phyloP scores from a whole-genome alignment of 2,888 invertebrate species.

The Anoncus sp. region DNA sequence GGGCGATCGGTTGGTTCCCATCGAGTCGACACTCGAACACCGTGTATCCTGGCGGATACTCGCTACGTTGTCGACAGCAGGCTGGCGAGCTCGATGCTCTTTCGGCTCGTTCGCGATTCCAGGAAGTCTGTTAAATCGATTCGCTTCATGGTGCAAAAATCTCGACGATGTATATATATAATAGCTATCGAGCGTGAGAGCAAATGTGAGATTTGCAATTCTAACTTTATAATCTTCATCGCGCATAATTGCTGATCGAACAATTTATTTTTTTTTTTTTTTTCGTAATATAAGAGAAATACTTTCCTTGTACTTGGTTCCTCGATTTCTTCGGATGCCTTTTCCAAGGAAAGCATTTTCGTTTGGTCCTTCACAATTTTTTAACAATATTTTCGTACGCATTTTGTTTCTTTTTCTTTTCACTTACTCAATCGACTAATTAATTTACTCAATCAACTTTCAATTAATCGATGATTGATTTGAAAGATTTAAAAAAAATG shows the following conservation, averaged over 20 bases:
- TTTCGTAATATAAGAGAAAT: conserved; percentile 28
- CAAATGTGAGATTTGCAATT: conserved; percentile 2
- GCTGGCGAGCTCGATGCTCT: conserved; percentile 56
- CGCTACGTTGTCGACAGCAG: conserved; percentile 55
- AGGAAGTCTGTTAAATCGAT: conserved; percentile 62
- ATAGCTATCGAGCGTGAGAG: conserved; percentile 13
- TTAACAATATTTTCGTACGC: background rate
- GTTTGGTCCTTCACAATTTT: conserved; percentile 1
- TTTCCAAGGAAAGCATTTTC: conserved; percentile 61
- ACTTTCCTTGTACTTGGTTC: conserved; percentile 58
- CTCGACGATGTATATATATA: conserved; percentile 13
- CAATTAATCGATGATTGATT: background rate
- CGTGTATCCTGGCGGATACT: conserved; percentile 71
- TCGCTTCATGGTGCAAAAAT: conserved; percentile 56
- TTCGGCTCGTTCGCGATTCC: conserved; percentile 45
- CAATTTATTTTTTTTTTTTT: background rate
- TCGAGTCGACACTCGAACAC: conserved; percentile 73
- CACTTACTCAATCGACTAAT: background rate
- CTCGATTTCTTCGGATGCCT: conserved; percentile 36
- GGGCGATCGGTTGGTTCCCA: conserved; percentile 71
- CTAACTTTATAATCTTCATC: background rate
- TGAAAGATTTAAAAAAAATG: too few species aligned
- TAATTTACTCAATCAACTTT: background rate
- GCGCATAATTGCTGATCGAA: background rate
- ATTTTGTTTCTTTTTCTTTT: background rate